Percentiles rank a stretch among this genome's conserved stretches.
Evolutionary conservation across 2,113 vertebrate genomes (phyloP).

Genomic region (Herpetotheres cachinnans): DNA sequence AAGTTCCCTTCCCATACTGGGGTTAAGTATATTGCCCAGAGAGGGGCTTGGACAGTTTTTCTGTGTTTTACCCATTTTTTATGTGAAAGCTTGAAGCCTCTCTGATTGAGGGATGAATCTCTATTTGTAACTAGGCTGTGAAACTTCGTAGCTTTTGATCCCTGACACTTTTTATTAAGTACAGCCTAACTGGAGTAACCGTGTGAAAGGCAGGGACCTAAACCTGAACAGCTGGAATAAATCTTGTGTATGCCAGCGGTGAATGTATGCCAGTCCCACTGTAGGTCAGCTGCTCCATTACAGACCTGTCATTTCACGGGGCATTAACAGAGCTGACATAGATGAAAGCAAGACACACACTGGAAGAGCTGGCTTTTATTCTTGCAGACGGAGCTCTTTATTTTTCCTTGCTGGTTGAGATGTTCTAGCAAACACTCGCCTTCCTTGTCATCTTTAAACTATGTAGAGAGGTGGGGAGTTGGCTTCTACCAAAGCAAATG

Average conservation of each 20-base stretch:
- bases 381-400: not conserved
- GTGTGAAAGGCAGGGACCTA: not conserved
- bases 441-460: conserved; percentile 15
- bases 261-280: not conserved
- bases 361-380: not conserved
- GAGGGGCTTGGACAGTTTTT: not conserved
- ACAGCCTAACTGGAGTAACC: not conserved
- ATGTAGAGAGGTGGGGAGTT: conserved; percentile 1
- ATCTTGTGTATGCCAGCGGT: not conserved
- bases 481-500: not conserved
- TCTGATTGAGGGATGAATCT: not conserved
- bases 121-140: not conserved
- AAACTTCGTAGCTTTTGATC: not conserved
- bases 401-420: conserved; percentile 1
- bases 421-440: not conserved
- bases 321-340: conserved; percentile 6
- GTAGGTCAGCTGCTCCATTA: not conserved
- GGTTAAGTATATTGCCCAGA: not conserved
- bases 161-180: not conserved
- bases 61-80: not conserved
- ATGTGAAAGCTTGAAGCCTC: not conserved
- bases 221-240: conserved; percentile 28
- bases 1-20: not conserved
- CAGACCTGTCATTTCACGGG: not conserved
- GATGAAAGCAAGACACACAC: not conserved